These are phyloP conservation scores for Eilema caniola DNA, from an alignment of 2,888 invertebrate genomes.

Conservation along the genomic window DNA sequence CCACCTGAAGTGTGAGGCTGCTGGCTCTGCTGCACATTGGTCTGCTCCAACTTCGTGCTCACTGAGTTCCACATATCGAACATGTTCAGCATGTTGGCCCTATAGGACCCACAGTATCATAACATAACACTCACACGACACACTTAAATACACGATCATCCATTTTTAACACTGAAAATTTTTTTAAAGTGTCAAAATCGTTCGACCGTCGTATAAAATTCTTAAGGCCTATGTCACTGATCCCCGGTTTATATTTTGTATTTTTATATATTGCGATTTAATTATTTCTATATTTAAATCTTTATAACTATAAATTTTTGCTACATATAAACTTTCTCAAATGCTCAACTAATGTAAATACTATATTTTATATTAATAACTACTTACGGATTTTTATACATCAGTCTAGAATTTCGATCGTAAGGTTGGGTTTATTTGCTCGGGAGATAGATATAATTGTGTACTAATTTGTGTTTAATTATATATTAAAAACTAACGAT, in stretches of 20 bases:
- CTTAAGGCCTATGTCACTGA: constrained; percentile 82
- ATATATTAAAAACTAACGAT: constrained; percentile 65
- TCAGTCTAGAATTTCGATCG: constrained; percentile 86
- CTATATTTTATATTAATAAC: constrained; percentile 73
- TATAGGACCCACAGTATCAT: constrained; percentile 54
- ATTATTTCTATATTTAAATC: constrained; percentile 63
- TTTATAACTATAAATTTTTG: constrained; percentile 41
- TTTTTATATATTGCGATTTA: constrained; percentile 62
- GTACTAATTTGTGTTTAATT: constrained; percentile 69
- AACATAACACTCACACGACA: constrained; percentile 50
- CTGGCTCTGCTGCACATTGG: constrained; percentile 88
- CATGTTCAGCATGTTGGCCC: constrained; percentile 88
- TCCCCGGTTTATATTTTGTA: constrained; percentile 76
- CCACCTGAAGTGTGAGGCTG: constrained; percentile 93
- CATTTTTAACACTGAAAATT: constrained; percentile 70
- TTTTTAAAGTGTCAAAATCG: constrained; percentile 71
- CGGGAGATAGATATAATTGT: constrained; percentile 69
- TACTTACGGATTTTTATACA: constrained; percentile 80
- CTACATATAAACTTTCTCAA: constrained; percentile 84
- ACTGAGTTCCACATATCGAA: constrained; percentile 95
- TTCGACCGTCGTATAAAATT: constrained; percentile 79
- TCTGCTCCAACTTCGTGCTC: constrained; percentile 91
- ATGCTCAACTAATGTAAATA: constrained; percentile 87
- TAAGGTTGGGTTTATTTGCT: constrained; percentile 81
- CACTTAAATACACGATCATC: constrained; percentile 59